These are phyloP conservation scores for Bombus picipes DNA, from an alignment of 1,140 invertebrate species.

Conservation along the genomic window DNA sequence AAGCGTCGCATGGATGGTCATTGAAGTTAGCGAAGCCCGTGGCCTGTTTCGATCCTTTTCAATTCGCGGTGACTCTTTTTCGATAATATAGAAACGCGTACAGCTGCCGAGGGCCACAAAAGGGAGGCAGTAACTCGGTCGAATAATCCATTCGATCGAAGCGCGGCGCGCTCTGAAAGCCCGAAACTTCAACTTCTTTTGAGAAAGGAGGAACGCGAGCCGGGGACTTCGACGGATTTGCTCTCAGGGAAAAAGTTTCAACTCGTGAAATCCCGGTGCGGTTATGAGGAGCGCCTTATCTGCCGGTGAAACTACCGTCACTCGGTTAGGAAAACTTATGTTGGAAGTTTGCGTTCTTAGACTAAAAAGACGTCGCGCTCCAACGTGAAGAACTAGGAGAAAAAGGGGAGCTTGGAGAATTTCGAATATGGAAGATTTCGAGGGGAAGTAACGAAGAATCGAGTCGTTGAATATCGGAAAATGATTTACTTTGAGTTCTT, in stretches of 20 bases:
- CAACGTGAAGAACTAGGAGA: conserved; percentile 10
- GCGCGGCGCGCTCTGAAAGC: conserved; percentile 40
- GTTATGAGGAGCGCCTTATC: conserved; percentile 70
- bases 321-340: conserved; percentile 70
- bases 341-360: conserved; percentile 59
- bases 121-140: conserved; percentile 46
- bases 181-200: conserved; percentile 53
- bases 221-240: conserved; percentile 58
- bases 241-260: conserved; percentile 65
- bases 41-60: conserved; percentile 27
- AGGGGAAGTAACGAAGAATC: conserved; percentile 4
- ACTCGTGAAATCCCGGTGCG: conserved; percentile 65
- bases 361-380: conserved; percentile 55
- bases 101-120: conserved; percentile 21
- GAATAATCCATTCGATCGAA: conserved; percentile 62
- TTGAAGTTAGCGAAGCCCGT: not conserved
- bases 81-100: conserved; percentile 36
- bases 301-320: conserved; percentile 66
- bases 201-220: conserved; percentile 15
- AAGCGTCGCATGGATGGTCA: not conserved
- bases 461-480: not conserved
- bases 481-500: not conserved
- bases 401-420: conserved; percentile 32
- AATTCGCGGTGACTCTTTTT: conserved; percentile 17
- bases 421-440: conserved; percentile 40